Conservation (phyloP, 2,113 vertebrate species). For the Calcarius ornatus region DNA sequence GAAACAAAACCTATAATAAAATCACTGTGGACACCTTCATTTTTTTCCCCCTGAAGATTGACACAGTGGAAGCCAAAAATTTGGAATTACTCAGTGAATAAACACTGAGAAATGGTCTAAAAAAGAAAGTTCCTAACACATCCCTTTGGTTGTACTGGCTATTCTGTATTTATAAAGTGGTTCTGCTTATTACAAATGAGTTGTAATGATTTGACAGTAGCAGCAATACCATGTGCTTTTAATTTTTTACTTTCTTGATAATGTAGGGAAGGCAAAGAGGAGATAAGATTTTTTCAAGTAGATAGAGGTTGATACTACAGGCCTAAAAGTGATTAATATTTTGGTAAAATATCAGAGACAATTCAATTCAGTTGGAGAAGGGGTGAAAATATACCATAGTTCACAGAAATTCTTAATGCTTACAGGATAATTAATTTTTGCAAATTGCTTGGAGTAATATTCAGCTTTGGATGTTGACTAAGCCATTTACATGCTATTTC, state of each 20-base stretch:
- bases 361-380: neutral
- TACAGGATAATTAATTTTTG: neutral
- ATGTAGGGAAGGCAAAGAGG: neutral
- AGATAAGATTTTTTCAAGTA: neutral
- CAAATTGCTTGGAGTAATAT: neutral
- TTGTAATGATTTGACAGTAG: slow-evolving; percentile 6
- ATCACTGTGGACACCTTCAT: slow-evolving; percentile 13
- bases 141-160: neutral
- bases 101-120: slow-evolving; percentile 22
- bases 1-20: slow-evolving; percentile 41
- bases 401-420: neutral
- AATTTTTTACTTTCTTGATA: neutral
- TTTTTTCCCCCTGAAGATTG: neutral
- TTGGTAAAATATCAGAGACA: neutral
- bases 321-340: neutral
- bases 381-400: neutral
- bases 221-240: neutral
- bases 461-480: neutral
- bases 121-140: neutral
- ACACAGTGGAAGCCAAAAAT: slow-evolving; percentile 22
- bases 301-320: neutral
- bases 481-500: neutral
- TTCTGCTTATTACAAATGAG: neutral
- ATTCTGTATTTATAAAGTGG: neutral
- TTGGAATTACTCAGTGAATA: slow-evolving; percentile 22